Evolutionary conservation across 2,797 vertebrate species (phyloP).

Genomic region (Artibeus jamaicensis): DNA sequence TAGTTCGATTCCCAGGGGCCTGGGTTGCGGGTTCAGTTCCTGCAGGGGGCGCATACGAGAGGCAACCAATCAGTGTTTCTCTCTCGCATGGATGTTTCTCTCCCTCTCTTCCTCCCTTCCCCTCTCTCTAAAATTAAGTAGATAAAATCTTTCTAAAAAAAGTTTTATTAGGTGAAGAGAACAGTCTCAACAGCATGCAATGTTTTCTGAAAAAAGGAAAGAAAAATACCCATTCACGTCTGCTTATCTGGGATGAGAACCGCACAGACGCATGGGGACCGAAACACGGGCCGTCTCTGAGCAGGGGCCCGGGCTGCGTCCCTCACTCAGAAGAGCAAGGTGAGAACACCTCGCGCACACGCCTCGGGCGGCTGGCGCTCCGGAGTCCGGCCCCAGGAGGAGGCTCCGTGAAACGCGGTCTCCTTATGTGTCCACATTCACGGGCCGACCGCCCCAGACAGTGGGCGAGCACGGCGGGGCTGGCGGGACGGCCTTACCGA

Average conservation of each 20-base stretch:
- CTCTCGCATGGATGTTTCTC: too few species aligned
- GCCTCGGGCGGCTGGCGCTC: accelerated
- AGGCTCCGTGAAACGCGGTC: accelerated
- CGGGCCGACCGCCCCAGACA: too few species aligned
- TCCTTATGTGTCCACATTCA: too few species aligned
- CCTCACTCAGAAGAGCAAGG: background rate
- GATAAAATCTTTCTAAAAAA: background rate
- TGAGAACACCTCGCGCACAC: accelerated
- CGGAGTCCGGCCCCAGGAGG: too few species aligned
- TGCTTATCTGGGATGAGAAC: background rate
- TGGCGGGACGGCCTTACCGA: constrained; percentile 87
- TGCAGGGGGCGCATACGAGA: too few species aligned
- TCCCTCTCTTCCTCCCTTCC: too few species aligned
- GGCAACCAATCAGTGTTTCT: too few species aligned
- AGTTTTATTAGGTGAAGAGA: background rate
- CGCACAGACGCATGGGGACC: background rate
- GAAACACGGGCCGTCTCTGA: accelerated
- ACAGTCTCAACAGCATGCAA: accelerated
- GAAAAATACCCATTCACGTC: accelerated
- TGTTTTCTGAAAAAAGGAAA: background rate
- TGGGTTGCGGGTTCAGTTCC: too few species aligned
- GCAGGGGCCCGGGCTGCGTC: background rate
- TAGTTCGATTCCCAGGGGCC: too few species aligned
- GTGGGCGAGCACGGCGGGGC: too few species aligned
- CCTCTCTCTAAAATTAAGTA: too few species aligned